These are phyloP conservation scores for Drosophila littoralis DNA, from an alignment of 1,140 invertebrate genomes.

Conservation along the genomic window DNA sequence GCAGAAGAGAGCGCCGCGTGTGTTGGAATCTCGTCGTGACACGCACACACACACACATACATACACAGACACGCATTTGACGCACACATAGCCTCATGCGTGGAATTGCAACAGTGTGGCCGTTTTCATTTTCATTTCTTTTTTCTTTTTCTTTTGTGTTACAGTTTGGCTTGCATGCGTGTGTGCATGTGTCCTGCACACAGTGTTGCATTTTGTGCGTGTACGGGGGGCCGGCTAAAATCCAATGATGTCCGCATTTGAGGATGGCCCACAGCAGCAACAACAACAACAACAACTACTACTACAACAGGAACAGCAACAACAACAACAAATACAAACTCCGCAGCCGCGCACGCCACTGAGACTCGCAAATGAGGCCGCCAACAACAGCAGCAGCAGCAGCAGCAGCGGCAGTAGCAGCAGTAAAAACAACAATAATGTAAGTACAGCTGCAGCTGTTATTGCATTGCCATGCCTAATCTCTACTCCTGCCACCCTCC, in stretches of 20 bases:
- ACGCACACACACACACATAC: constrained; percentile 23
- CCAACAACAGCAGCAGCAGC: constrained; percentile 15
- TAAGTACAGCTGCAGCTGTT: constrained; percentile 37
- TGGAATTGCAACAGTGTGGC: constrained; percentile 66
- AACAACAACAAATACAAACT: constrained; percentile 2
- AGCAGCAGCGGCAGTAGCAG: neutral
- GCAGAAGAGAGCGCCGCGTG: constrained; percentile 41
- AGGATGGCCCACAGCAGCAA: constrained; percentile 56
- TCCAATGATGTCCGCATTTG: constrained; percentile 62
- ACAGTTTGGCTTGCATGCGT: constrained; percentile 8
- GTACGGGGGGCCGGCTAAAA: constrained; percentile 53
- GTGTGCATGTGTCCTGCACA: constrained; percentile 35
- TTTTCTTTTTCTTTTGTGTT: constrained; percentile 42
- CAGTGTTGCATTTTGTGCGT: constrained; percentile 49
- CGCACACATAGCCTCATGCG: constrained; percentile 12
- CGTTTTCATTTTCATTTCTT: constrained; percentile 34
- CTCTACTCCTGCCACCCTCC: neutral
- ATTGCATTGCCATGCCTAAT: neutral
- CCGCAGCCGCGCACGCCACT: constrained; percentile 36
- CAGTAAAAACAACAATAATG: constrained; percentile 27
- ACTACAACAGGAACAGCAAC: constrained; percentile 15
- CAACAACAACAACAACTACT: neutral
- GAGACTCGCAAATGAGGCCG: constrained; percentile 25
- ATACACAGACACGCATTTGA: constrained; percentile 17
- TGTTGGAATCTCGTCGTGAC: constrained; percentile 47